phyloP scores from a whole-genome alignment of 2,113 vertebrate genomes.

The Plecturocebus donacophilus region DNA sequence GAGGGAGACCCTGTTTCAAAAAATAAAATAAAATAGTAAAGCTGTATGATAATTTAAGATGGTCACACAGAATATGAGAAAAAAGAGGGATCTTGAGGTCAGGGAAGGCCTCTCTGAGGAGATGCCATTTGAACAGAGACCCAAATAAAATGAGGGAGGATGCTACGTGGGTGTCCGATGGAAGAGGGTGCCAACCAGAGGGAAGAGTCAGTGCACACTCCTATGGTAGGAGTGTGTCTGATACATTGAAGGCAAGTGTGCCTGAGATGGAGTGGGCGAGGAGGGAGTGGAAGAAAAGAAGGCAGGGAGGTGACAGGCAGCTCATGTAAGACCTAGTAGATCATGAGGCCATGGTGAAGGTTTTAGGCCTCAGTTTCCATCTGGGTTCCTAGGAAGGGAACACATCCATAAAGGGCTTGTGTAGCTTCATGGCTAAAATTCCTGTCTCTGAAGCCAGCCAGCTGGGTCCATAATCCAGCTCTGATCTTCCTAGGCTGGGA shows the following conservation, averaged over 20 bases:
- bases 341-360: neutral
- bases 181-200: neutral
- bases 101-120: neutral
- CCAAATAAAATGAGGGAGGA: neutral
- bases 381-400: neutral
- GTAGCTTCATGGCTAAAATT: neutral
- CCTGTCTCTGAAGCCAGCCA: neutral
- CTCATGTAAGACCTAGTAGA: neutral
- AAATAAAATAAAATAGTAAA: neutral
- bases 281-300: neutral
- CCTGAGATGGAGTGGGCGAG: neutral
- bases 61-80: neutral
- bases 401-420: neutral
- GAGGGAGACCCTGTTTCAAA: neutral
- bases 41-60: neutral
- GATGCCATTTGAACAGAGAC: conserved; percentile 47
- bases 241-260: neutral
- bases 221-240: neutral
- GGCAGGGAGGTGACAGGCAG: neutral
- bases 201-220: neutral
- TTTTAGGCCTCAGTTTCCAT: neutral
- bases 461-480: neutral
- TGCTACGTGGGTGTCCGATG: neutral
- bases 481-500: neutral
- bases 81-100: neutral